Conservation (phyloP, 2,888 invertebrate genomes). For the Parnassius glacialis region DNA sequence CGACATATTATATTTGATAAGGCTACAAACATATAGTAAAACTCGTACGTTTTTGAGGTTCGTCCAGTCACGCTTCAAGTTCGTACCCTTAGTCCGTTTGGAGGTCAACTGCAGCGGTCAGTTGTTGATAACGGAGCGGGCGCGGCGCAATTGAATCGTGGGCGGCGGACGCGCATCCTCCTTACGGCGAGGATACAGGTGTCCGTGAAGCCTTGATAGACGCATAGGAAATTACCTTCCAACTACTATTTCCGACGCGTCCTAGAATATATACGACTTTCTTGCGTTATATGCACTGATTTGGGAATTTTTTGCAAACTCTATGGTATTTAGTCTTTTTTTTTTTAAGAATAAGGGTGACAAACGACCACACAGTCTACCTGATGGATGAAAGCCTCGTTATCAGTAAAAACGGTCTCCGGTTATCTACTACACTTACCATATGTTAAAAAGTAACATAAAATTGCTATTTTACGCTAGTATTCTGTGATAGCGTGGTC, state of each 20-base stretch:
- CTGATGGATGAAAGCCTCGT: too few species aligned
- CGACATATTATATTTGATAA: too few species aligned
- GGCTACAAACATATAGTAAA: too few species aligned
- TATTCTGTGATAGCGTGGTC: too few species aligned
- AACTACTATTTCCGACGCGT: neutral
- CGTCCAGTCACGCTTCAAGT: neutral
- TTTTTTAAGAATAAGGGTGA: too few species aligned
- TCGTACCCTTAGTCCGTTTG: neutral
- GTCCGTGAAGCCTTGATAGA: slow-evolving; percentile 41
- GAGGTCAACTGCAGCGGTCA: neutral
- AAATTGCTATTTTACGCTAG: too few species aligned
- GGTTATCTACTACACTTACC: too few species aligned
- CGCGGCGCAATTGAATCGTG: slow-evolving; percentile 36
- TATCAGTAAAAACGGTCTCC: too few species aligned
- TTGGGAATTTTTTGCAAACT: neutral
- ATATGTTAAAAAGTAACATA: too few species aligned
- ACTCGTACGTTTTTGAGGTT: too few species aligned
- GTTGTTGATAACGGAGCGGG: neutral
- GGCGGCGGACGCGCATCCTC: slow-evolving; percentile 72
- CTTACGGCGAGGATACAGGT: slow-evolving; percentile 64
- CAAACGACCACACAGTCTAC: too few species aligned
- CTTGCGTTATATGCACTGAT: neutral
- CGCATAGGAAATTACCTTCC: slow-evolving; percentile 5
- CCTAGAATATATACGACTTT: neutral
- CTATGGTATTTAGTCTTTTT: too few species aligned